These are phyloP conservation scores for Subacronicta megacephala DNA, from an alignment of 2,888 invertebrate species.

Conservation along the genomic window DNA sequence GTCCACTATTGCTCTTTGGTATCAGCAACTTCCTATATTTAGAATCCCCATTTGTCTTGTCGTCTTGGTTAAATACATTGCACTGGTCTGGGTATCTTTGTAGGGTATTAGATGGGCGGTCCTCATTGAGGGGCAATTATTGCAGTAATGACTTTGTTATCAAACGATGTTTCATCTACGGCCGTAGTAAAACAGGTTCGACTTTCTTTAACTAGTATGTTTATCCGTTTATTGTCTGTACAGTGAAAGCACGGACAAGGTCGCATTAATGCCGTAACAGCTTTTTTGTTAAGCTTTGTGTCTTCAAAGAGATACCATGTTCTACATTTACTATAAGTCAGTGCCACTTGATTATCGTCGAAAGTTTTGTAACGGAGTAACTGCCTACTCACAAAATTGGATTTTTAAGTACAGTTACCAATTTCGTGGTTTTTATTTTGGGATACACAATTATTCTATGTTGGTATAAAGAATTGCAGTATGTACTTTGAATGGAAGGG, in stretches of 20 bases:
- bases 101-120: slow-evolving; percentile 65
- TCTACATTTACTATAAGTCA: slow-evolving; percentile 47
- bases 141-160: slow-evolving; percentile 81
- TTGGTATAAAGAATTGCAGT: slow-evolving; percentile 24
- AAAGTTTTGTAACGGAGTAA: slow-evolving; percentile 43
- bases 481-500: slow-evolving; percentile 31
- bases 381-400: slow-evolving; percentile 44
- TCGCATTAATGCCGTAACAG: slow-evolving; percentile 36
- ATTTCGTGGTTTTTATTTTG: slow-evolving; percentile 45
- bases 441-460: slow-evolving; percentile 26
- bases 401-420: slow-evolving; percentile 48
- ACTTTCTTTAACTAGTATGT: slow-evolving; percentile 50
- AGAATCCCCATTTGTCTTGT: slow-evolving; percentile 58
- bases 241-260: slow-evolving; percentile 54
- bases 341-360: slow-evolving; percentile 46
- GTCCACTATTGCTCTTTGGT: slow-evolving; percentile 23
- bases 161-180: slow-evolving; percentile 75
- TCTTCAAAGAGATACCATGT: slow-evolving; percentile 31
- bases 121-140: slow-evolving; percentile 75
- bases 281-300: slow-evolving; percentile 33
- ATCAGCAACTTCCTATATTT: slow-evolving; percentile 44
- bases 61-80: slow-evolving; percentile 54
- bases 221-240: slow-evolving; percentile 53
- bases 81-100: slow-evolving; percentile 44
- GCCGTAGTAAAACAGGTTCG: slow-evolving; percentile 66